These are phyloP conservation scores for Epiperipatus broadwayi DNA, from an alignment of 2,888 invertebrate species.

Conservation along the genomic window DNA sequence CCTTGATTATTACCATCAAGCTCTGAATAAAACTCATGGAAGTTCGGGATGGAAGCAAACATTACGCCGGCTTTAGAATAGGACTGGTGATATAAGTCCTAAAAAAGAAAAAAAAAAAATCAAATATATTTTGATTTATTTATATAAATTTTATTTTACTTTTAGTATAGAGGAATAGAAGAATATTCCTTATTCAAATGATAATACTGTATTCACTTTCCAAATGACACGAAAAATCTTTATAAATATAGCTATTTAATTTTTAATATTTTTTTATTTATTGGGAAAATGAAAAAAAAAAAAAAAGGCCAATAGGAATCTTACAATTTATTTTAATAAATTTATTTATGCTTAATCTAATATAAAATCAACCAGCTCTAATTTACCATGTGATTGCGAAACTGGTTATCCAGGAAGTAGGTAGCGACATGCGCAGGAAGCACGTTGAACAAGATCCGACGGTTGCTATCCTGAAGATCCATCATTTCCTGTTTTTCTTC, in stretches of 20 bases:
- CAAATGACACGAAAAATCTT: too few species aligned
- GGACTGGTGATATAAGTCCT: slow-evolving; percentile 82
- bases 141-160: not conserved
- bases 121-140: too few species aligned
- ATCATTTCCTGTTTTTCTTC: slow-evolving; percentile 84
- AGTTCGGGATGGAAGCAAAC: slow-evolving; percentile 80
- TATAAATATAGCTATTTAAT: too few species aligned
- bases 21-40: slow-evolving; percentile 82
- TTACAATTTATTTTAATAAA: too few species aligned
- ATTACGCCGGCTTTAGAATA: slow-evolving; percentile 75
- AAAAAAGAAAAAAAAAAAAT: slow-evolving; percentile 25
- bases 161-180: not conserved
- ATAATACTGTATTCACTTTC: too few species aligned
- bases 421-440: slow-evolving; percentile 77
- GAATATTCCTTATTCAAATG: too few species aligned
- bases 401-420: slow-evolving; percentile 73
- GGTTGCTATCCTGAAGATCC: slow-evolving; percentile 66
- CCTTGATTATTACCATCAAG: slow-evolving; percentile 79
- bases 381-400: slow-evolving; percentile 61
- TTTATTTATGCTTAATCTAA: too few species aligned
- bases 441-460: slow-evolving; percentile 63
- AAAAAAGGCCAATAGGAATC: too few species aligned
- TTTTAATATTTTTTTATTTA: too few species aligned
- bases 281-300: too few species aligned
- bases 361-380: too few species aligned